phyloP scores from a whole-genome alignment of 2,888 invertebrate species.

The Drosophila ezoana region DNA sequence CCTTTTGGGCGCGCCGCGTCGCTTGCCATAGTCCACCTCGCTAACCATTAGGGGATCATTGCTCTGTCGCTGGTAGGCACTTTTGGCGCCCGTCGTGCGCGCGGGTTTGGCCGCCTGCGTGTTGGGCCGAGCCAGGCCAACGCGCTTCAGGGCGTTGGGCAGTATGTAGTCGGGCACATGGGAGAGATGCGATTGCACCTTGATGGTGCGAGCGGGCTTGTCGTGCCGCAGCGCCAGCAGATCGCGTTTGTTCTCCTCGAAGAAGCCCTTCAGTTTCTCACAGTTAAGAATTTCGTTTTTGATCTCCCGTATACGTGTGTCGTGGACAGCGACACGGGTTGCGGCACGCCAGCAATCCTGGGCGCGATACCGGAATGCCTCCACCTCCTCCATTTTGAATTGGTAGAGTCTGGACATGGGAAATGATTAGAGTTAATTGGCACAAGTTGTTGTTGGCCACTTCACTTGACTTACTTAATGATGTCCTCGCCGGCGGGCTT shows the following conservation, averaged over 20 bases:
- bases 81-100: slow-evolving; percentile 74
- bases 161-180: slow-evolving; percentile 97
- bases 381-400: slow-evolving; percentile 97
- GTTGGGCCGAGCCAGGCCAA: slow-evolving; percentile 82
- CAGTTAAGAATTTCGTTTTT: slow-evolving; percentile 96
- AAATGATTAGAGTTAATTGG: not conserved
- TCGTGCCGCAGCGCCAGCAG: slow-evolving; percentile 93
- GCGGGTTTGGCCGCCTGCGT: slow-evolving; percentile 40
- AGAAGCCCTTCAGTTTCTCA: slow-evolving; percentile 95
- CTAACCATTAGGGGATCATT: slow-evolving; percentile 83
- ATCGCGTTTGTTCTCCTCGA: slow-evolving; percentile 96
- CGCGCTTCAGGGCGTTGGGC: slow-evolving; percentile 90
- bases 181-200: slow-evolving; percentile 92
- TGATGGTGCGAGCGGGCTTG: slow-evolving; percentile 93
- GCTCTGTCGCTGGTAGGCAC: slow-evolving; percentile 79
- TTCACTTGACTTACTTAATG: slow-evolving; percentile 85
- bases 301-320: slow-evolving; percentile 98
- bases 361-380: slow-evolving; percentile 97
- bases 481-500: slow-evolving; percentile 85
- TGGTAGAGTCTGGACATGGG: slow-evolving; percentile 90
- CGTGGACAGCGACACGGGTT: slow-evolving; percentile 96
- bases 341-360: slow-evolving; percentile 98
- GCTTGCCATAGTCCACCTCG: slow-evolving; percentile 82
- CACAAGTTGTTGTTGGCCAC: not conserved
- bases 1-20: slow-evolving; percentile 38